Evolutionary conservation across 2,113 vertebrate genomes (phyloP).

Genomic region (Atrichornis clamosus): DNA sequence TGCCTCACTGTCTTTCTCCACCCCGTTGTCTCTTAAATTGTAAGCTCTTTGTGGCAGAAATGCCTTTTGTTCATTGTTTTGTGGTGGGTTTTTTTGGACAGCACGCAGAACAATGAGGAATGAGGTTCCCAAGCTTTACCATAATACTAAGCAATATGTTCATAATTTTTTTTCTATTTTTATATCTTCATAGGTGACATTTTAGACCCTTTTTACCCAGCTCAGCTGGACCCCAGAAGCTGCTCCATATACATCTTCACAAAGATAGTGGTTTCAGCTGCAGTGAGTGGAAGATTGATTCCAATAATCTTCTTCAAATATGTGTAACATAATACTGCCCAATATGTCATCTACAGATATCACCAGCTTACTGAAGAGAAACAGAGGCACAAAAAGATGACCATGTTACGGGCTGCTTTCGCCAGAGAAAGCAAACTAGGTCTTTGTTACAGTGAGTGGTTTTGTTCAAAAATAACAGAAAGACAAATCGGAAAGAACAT

Average conservation of each 20-base stretch:
- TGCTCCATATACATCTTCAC: conserved; percentile 73
- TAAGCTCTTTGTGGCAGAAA: conserved; percentile 33
- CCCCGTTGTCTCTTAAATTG: conserved; percentile 19
- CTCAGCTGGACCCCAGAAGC: conserved; percentile 71
- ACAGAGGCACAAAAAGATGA: not conserved
- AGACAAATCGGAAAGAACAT: not conserved
- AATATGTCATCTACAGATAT: not conserved
- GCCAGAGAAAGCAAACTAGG: not conserved
- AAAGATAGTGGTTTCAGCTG: conserved; percentile 66
- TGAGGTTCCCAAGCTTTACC: not conserved
- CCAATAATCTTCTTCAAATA: not conserved
- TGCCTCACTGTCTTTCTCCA: conserved; percentile 29
- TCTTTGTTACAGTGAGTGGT: not conserved
- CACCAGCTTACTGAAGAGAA: not conserved
- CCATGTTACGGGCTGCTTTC: not conserved
- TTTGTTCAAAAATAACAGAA: not conserved
- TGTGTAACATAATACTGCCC: not conserved
- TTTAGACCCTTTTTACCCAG: conserved; percentile 74
- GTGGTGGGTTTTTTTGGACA: not conserved
- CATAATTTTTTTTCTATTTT: not conserved
- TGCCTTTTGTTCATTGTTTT: conserved; percentile 42
- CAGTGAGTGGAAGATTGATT: conserved; percentile 37
- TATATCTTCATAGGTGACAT: conserved; percentile 61
- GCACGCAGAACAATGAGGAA: not conserved
- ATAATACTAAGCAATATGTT: not conserved